Base-by-base conservation (phyloP, 2,888 invertebrate species). In the Campaea margaritaria region DNA sequence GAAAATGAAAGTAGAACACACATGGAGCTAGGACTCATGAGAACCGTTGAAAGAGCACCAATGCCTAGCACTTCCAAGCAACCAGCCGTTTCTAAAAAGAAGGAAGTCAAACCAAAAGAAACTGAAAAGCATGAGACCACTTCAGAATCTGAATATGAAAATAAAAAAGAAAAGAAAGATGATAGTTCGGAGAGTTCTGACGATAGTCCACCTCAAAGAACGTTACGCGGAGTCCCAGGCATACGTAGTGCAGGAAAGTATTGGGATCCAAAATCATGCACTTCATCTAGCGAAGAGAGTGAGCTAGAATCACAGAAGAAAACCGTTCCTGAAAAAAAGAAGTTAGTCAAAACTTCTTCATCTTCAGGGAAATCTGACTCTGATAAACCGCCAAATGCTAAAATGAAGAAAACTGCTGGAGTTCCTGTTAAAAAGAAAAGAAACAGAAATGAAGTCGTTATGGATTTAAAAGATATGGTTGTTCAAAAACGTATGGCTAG, bases 401-500 rank as follows among this genome's bases (percentile, higher is more conserved):
- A 91, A 79, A 86, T 89, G 83, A 91, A 91, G 71, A 89, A 89
- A 72, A 87, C 86, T 15, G 79, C 84, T 15, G 85, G 86, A 41
- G 87, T 88, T 8, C 87, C 88, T 2, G 83, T 91, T 1, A 93
- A 93, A 73, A 93, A 93, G 74, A 91, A 93, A 68, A 87, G 94
- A n/a, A 94, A 93, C 64, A 89, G 94, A 68, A 93, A 93, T 55
- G 95, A 95, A 81, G 86, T 94, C 41, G 93, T 95, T 27, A 96
- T 96, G 96, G 97, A 97, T 76, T 91, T 97, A 47, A 96, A 96
- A 75, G 97, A 97, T 71, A 96, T 97, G 95, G 95, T 97, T 7
- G 97, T 97, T 13, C 94, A 96, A 70, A 98, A 97, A 81, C 94
- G 98, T 31, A 97, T 98, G 97, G 98, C 98, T 15, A 97, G 97